A percentile compares a stretch with the other conserved stretches of the same genome.
Evolutionary conservation across 2,797 vertebrate genomes (phyloP).

Genomic region (Pangasius macronema): DNA sequence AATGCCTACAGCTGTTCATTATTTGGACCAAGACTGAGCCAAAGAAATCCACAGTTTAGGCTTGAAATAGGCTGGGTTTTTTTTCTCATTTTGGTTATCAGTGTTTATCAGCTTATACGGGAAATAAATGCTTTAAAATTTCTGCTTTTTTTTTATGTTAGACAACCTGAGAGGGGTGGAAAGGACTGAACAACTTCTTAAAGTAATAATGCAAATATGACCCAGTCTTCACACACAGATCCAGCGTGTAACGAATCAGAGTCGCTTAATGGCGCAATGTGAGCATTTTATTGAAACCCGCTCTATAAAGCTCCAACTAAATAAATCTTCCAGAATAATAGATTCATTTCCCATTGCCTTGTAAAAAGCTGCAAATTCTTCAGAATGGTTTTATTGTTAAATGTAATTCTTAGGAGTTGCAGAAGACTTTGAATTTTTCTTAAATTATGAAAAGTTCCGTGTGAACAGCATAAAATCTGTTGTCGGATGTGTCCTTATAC

Average conservation of each 20-base stretch:
- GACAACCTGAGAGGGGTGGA: background rate
- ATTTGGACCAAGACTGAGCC: background rate
- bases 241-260: background rate
- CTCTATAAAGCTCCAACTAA: constrained; percentile 3
- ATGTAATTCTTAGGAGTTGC: constrained; percentile 51
- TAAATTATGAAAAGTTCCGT: constrained; percentile 55
- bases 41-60: background rate
- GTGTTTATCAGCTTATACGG: background rate
- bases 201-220: background rate
- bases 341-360: background rate
- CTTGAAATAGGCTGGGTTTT: background rate
- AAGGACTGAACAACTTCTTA: too few species aligned
- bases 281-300: background rate
- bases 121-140: background rate
- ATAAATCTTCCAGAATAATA: background rate
- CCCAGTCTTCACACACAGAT: background rate
- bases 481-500: constrained; percentile 34
- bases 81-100: background rate
- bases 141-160: background rate
- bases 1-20: background rate
- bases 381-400: constrained; percentile 59
- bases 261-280: background rate
- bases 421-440: constrained; percentile 47
- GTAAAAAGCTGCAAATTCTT: constrained; percentile 43
- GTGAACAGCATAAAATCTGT: constrained; percentile 18